Evolutionary conservation across 1,140 invertebrate genomes (phyloP), one percentile per base, ranked within the genome.

Genomic region (Achatina immaculata): DNA sequence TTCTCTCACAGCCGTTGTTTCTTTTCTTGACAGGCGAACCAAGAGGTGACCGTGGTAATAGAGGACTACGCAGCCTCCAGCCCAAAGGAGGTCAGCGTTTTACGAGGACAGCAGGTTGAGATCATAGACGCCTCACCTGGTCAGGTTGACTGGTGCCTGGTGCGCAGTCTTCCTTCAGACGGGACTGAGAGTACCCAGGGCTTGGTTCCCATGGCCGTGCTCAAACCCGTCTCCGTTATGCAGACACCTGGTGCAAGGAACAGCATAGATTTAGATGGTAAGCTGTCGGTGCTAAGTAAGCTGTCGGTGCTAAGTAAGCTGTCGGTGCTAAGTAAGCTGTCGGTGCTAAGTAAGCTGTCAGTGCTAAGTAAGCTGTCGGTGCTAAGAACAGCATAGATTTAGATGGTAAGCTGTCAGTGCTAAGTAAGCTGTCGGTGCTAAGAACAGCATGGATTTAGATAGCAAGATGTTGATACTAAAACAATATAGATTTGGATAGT

Each of bases 61-160:
- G 89, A 91, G 58, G 89, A 91, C 65, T 90, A 86, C 78, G 80
- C 86, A 0, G 90, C 90, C 11, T 83, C 83, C 14, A 84, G 84
- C 34, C 85, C 84, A 43, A 81, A 84, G 3, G 90, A 91, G 80
- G 81, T 91, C 9, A 86, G 82, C n/a, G 80, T 91, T 16, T 81
- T 82, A 38, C 84, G 84, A 74, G 90, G 90, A 19, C 96, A 98
- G 90, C 96, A 98, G 91, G 96, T 98, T 66, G 97, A 98, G 88
- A 94, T 98, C 73, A 89, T 98, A 71, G 96, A 98, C 86, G 92
- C 94, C 73, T 89, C 90, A 84, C 78, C 82, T 43, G 84, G 93
- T 86, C 80, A 84, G 24, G 84, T 84, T 1, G 90, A 91, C 55
- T 91, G 89, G 89, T 91, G 89, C 84, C 82, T 91, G 79, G 90